Percentiles rank a stretch among this genome's conserved stretches.
These are phyloP conservation scores for Phacellophora camtschatica DNA, from an alignment of 30 jellyfish, hydroid and myxozoan genomes.

Conservation along the genomic window DNA sequence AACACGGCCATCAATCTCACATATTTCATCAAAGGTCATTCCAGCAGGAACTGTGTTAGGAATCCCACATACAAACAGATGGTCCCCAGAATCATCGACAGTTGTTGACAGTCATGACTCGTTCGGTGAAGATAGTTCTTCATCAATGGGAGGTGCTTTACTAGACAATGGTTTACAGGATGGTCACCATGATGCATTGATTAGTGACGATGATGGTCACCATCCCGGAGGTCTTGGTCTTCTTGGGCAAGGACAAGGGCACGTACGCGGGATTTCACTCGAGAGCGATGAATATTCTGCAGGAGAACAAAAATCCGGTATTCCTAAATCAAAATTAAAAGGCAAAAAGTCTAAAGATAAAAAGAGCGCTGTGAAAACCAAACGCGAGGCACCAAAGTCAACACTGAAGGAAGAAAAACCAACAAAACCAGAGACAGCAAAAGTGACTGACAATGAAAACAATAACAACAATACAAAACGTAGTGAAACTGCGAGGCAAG, in stretches of 20 bases:
- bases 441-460: not conserved
- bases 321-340: slow-evolving; percentile 15
- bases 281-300: slow-evolving; percentile 26
- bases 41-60: slow-evolving; percentile 75
- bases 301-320: slow-evolving; percentile 64
- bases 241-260: slow-evolving; percentile 37
- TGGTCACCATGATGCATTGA: not conserved
- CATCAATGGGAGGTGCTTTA: not conserved
- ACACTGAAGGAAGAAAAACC: not conserved
- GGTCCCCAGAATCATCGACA: slow-evolving; percentile 30
- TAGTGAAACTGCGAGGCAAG: slow-evolving; percentile 60
- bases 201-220: slow-evolving; percentile 29
- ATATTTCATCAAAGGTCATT: slow-evolving; percentile 50
- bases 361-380: slow-evolving; percentile 14
- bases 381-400: slow-evolving; percentile 59
- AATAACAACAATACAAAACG: slow-evolving; percentile 46
- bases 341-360: slow-evolving; percentile 1
- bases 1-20: slow-evolving; percentile 62
- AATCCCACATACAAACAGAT: slow-evolving; percentile 59
- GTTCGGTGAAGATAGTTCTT: not conserved
- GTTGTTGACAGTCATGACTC: slow-evolving; percentile 46
- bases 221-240: slow-evolving; percentile 19
- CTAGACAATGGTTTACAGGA: not conserved
- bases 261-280: not conserved
- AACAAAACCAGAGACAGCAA: not conserved